phyloP scores from a whole-genome alignment of 2,888 invertebrate species.

The Hedychridium roseum region DNA sequence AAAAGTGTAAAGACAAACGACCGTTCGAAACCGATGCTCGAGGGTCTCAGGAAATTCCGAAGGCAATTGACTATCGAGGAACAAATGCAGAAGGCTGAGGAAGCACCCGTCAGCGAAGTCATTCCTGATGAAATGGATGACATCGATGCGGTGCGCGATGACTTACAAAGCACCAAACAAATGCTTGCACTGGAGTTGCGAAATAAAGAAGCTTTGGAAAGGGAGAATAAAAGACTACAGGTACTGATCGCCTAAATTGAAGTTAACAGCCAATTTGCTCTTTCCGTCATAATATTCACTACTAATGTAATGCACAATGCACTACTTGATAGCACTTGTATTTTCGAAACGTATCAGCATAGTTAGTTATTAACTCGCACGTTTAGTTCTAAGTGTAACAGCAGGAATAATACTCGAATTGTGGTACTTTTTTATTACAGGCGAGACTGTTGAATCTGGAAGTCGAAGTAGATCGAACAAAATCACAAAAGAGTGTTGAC shows the following conservation, averaged over 20 bases:
- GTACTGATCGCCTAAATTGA: no score
- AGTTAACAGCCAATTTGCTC: no score
- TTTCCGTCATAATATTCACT: no score
- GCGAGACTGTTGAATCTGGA: slow-evolving; percentile 83
- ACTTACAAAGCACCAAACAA: slow-evolving; percentile 91
- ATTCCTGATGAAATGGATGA: slow-evolving; percentile 84
- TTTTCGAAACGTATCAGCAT: no score
- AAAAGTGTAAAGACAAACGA: slow-evolving; percentile 84
- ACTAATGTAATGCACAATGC: no score
- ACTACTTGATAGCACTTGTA: no score
- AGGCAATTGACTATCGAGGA: slow-evolving; percentile 91
- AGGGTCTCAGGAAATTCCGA: slow-evolving; percentile 85
- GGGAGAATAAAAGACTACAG: slow-evolving; percentile 84
- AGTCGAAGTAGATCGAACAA: slow-evolving; percentile 80
- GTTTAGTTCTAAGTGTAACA: no score
- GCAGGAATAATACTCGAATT: neutral
- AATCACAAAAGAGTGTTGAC: slow-evolving; percentile 60
- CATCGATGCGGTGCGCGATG: slow-evolving; percentile 89
- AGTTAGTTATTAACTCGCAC: no score
- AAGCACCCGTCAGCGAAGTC: slow-evolving; percentile 67
- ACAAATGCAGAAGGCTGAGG: slow-evolving; percentile 81
- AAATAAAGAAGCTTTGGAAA: slow-evolving; percentile 84
- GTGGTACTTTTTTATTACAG: slow-evolving; percentile 44
- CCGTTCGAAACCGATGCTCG: slow-evolving; percentile 83
- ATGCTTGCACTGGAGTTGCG: slow-evolving; percentile 85